Percentiles rank a stretch among this genome's conserved stretches.
Evolutionary conservation across 2,797 vertebrate genomes (phyloP).

Genomic region (Percopsis omiscomaycus): DNA sequence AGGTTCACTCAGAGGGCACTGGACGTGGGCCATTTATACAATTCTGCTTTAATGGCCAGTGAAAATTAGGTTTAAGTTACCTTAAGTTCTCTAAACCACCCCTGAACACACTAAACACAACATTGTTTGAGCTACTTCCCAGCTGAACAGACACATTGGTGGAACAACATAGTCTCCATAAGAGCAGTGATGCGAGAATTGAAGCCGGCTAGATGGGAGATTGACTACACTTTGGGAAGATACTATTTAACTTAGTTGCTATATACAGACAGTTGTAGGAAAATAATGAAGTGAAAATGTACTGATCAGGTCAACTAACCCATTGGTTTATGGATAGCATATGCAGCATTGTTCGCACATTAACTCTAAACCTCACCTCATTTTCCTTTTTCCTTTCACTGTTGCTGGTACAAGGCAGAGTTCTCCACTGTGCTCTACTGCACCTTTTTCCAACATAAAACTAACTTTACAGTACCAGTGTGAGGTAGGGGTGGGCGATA

Average conservation of each 20-base stretch:
- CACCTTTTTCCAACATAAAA: conserved; percentile 44
- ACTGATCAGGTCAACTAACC: conserved; percentile 7
- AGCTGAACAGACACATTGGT: conserved; percentile 35
- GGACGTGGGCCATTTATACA: conserved; percentile 65
- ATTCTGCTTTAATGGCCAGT: conserved; percentile 56
- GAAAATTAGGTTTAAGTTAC: conserved; percentile 32
- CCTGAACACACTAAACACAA: conserved; percentile 33
- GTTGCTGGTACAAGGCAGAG: conserved; percentile 49
- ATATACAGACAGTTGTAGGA: neutral
- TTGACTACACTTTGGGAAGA: conserved; percentile 27
- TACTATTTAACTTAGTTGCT: conserved; percentile 18
- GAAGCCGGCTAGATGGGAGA: conserved; percentile 39
- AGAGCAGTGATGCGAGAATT: conserved; percentile 39
- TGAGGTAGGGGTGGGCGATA: too few species aligned
- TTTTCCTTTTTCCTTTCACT: conserved; percentile 61
- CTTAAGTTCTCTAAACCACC: conserved; percentile 30
- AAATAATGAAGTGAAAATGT: conserved; percentile 1
- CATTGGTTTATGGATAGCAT: conserved; percentile 37
- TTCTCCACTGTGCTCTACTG: conserved; percentile 21
- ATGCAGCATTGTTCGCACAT: conserved; percentile 44
- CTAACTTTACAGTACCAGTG: too few species aligned
- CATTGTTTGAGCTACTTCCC: conserved; percentile 56
- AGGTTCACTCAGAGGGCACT: conserved; percentile 70
- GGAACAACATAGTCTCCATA: conserved; percentile 62
- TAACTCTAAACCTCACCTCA: conserved; percentile 32